Evolutionary conservation across 2,888 invertebrate species (phyloP), one percentile per base, ranked within the genome.

Genomic region (Eubasilissa splendida): DNA sequence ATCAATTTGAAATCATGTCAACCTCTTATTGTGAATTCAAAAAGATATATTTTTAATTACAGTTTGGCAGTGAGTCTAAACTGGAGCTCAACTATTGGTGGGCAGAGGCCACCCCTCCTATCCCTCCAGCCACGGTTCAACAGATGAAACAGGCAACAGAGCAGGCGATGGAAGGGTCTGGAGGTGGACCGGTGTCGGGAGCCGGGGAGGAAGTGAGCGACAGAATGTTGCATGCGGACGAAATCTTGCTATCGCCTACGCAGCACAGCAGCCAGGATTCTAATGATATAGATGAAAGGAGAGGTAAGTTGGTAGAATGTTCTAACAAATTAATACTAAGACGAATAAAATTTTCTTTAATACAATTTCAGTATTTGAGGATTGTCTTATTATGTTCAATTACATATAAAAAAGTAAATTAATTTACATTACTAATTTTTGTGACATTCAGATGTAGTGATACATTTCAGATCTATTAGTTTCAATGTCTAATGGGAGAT

Each of bases 71-170:
- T 79, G 94, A 96, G 82, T 94, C 95, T 0, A 95, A 93, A 87
- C 87, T 96, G 53, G 92, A 93, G 80, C 87, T 96, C 42, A 95
- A 96, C 87, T 96, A 96, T 87, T 94, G 94, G 92, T 96, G 95
- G 95, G 92, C 93, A 70, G 92, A 93, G 76, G 87, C 90, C 0
- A 87, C 89, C 0, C 87, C 88, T 0, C 90, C 90, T 0, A 84
- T 90, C 2, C 88, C 88, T 0, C 52, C 79, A 12, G 54, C 85
- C 54, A 86, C 86, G 0, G 84, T 85, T 85, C 84, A 81, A 84
- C 58, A 84, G 82, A 79, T 71, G 81, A 82, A 84, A 70, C 76
- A 59, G 74, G 76, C 71, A 9, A 42, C n/a, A 63, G 8, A 81
- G 79, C 81, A 76, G 73, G 82, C 84, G 76, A 60, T 14, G n/a